Base-by-base conservation (phyloP, 2,797 vertebrate species). In the Geotrypetes seraphini region DNA sequence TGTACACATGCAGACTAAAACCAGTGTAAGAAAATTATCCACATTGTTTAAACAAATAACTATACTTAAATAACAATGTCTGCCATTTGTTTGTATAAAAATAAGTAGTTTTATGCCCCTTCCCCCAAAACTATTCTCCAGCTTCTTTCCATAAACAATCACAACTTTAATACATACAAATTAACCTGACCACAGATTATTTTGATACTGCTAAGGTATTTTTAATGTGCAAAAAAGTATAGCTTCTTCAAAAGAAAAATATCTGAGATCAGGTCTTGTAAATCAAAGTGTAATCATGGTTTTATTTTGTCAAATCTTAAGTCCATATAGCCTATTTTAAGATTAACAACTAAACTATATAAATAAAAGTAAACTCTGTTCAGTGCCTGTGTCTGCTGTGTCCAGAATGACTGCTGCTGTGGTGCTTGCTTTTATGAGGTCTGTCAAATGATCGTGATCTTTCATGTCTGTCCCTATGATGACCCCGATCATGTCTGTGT, bases 1-100 rank as follows among this genome's bases (percentile, higher is more conserved):
- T 64, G 83, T 73, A 87, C 79, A 92, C 86, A 80, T 96, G 93
- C 91, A 94, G 92, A 96, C 91, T 89, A 88, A 92, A 92, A 92
- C 88, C 90, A 94, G 91, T 95, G 90, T 90, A 89, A 90, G 87
- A 91, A 93, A 89, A 71, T 79, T 73, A 84, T 73, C 83, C 87
- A 80, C 72, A 88, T 75, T 52, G 62, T 87, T 88, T 90, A 86
- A 88, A 85, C 79, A 83, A 84, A 81, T 79, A 76, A 71, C 79
- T 76, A 63, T 74, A 79, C 76, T 83, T 78, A 84, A 87, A 87
- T 58, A 86, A 60, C 66, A 84, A 63, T 69, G 83, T 94, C 89
- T 90, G 90, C 86, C 85, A 70, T 70, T 69, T 66, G 68, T 78
- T 68, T 72, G 81, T 86, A 88, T 85, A 87, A 87, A 86, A 85